Evolutionary conservation across 1,140 invertebrate species (phyloP), one percentile per base, ranked within the genome.

Genomic region (Cotesia chilonis): DNA sequence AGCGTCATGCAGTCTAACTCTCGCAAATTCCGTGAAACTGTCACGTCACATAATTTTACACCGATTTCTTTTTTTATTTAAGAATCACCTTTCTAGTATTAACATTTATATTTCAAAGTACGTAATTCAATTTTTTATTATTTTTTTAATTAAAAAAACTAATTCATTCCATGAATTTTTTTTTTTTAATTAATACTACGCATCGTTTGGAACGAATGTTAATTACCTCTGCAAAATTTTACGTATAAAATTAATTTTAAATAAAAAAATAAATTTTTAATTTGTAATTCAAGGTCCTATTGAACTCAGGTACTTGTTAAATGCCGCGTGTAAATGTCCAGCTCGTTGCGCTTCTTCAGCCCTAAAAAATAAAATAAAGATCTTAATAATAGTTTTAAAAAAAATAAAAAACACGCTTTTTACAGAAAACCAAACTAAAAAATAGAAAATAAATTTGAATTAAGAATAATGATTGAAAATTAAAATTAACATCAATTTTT

Each of bases 321-420:
- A 81, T n/a, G 84, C 84, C n/a, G 83, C 79, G 67, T 85, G 84
- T 65, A 84, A 77, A 51, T 81, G 79, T 66, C 80, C 78, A 5
- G 80, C 82, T 71, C 79, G 77, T 71, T 84, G 82, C n/a, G 83
- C 80, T 75, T 85, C 82, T 65, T 84, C 80, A 20, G 80, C 77
- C 65, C 83, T 84, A 66, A 14, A 61, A 70, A 55, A 61, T 38
- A 41, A 10, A 10, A 51, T 12, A 6, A 64, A 20, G 36, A 55
- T 41, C 36, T 35, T 20, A 17, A 17, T 17, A 17, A 17, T 17
- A 17, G n/a, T n/a, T n/a, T n/a, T n/a, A n/a, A 17, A 17, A 17
- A 17, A 17, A 17, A 17, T 17, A 0, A 17, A 17, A 17, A 17
- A 17, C 17, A 17, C 0, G 17, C 17, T 17, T 17, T 17, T 17